phyloP scores from a whole-genome alignment of 2,113 vertebrate genomes.

The Sphyrna mokarran region DNA sequence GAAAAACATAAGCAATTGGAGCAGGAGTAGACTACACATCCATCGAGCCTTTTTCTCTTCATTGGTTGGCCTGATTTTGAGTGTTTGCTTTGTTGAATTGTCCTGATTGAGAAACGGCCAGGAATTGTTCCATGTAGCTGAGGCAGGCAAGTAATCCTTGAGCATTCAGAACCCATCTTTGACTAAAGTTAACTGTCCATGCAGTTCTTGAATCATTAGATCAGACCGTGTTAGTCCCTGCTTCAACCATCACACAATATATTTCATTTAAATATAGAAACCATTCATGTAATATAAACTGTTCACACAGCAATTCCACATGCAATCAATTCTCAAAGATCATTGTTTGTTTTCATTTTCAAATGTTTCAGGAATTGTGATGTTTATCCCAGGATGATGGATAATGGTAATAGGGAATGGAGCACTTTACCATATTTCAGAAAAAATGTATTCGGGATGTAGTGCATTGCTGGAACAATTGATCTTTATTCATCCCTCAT shows the following conservation, averaged over 20 bases:
- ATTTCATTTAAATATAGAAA: neutral
- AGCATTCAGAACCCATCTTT: neutral
- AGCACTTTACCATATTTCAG: neutral
- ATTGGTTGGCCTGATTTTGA: neutral
- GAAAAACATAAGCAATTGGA: neutral
- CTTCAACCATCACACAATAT: neutral
- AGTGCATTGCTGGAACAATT: neutral
- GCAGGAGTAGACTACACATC: too few species aligned
- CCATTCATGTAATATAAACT: slow-evolving; percentile 8
- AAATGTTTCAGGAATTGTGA: neutral
- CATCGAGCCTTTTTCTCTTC: neutral
- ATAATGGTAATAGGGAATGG: neutral
- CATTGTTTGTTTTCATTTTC: neutral
- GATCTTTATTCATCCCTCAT: too few species aligned
- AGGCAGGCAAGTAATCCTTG: neutral
- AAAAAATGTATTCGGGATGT: neutral
- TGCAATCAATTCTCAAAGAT: neutral
- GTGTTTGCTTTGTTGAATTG: neutral
- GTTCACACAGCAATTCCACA: neutral
- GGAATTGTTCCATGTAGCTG: neutral
- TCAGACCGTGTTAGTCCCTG: neutral
- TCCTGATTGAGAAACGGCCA: neutral
- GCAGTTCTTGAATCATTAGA: neutral
- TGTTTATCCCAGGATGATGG: slow-evolving; percentile 1
- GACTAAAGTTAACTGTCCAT: neutral